These are phyloP conservation scores for Leuctra nigra DNA, from an alignment of 2,888 invertebrate species.

Conservation along the genomic window DNA sequence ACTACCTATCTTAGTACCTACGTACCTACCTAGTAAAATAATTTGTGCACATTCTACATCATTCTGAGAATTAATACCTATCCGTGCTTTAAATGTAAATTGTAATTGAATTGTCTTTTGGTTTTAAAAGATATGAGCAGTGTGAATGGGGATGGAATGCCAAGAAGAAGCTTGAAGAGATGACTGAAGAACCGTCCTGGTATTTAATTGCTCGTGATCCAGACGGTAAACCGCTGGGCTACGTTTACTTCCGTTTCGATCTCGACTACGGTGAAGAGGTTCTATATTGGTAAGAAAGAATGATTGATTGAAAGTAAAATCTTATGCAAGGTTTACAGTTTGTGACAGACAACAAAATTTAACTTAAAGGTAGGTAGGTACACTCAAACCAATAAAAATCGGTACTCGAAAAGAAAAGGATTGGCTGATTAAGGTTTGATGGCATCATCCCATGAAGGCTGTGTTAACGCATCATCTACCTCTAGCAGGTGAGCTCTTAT, in stretches of 20 bases:
- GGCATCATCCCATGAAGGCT: too few species aligned
- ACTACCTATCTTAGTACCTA: too few species aligned
- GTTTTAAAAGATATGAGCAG: conserved; percentile 51
- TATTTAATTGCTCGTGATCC: conserved; percentile 58
- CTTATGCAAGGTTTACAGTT: too few species aligned
- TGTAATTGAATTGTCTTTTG: not conserved
- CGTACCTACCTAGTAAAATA: not conserved
- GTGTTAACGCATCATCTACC: too few species aligned
- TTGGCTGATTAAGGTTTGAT: too few species aligned
- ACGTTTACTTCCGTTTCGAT: conserved; percentile 79
- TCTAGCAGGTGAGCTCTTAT: too few species aligned
- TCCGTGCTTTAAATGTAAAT: not conserved
- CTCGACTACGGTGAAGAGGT: conserved; percentile 71
- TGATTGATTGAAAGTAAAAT: too few species aligned
- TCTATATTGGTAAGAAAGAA: conserved; percentile 59
- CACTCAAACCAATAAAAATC: too few species aligned
- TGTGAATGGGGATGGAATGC: conserved; percentile 78
- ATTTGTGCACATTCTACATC: not conserved
- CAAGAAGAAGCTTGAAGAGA: conserved; percentile 62
- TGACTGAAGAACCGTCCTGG: conserved; percentile 66
- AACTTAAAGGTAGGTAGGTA: too few species aligned
- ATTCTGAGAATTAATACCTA: not conserved
- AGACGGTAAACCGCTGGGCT: conserved; percentile 53
- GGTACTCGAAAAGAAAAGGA: too few species aligned
- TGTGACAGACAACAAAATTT: too few species aligned